Evolutionary conservation across 2,888 invertebrate genomes (phyloP), one percentile per base, ranked within the genome.

Genomic region (Hypomecis atomaria): DNA sequence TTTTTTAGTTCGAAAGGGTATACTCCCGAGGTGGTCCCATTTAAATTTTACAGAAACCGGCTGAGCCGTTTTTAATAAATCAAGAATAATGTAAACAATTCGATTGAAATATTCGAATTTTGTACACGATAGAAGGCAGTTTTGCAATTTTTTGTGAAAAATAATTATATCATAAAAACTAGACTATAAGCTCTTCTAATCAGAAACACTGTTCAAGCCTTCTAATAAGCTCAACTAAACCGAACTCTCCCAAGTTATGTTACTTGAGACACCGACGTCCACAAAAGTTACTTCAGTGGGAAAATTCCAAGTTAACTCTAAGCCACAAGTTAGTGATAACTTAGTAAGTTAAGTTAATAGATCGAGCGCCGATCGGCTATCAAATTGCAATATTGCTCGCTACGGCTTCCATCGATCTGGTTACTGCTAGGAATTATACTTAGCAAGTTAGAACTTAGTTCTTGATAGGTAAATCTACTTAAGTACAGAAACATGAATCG

Each of bases 361-460:
- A 55, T 62, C 45, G 37, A 49, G 23, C 11, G 60, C 57, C 50
- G 36, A 65, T 42, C 50, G 45, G 47, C 54, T 62, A 66, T 66
- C 65, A 66, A 66, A 66, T 62, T 62, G 59, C 62, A 59, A 59
- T 56, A 50, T 38, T 54, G 58, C 48, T 23, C 48, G 42, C 52
- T 59, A 9, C 38, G 56, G 54, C 65, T 58, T 53, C 59, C 48
- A 40, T 56, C 64, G 50, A 54, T 62, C 36, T 67, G 73, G 65
- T 73, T 70, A 67, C 61, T 59, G 42, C 37, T 59, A 56, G 59
- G 62, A 72, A 68, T 73, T 67, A 70, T 72, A 73, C 71, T 76
- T 50, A 5, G 23, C 23, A 53, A 45, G 11, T 49, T 23, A 23
- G 11, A 57, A 52, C 45, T 56, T 52, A 44, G 55, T 13, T 54